Evolutionary conservation across 2,797 vertebrate species (phyloP).

Genomic region (Momotus momota): DNA sequence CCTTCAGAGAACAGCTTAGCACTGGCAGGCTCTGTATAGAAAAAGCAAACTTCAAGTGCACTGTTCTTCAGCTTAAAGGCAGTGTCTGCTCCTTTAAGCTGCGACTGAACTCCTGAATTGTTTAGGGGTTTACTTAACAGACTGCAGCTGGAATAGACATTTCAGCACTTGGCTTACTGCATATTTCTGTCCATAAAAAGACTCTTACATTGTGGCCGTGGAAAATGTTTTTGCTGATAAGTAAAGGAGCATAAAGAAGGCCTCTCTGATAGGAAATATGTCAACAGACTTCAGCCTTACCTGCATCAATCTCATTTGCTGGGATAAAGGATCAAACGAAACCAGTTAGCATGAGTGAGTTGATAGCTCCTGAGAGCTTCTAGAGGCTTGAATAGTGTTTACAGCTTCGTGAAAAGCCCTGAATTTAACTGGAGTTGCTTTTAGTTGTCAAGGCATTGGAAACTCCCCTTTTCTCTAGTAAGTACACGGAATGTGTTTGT

Average conservation of each 20-base stretch:
- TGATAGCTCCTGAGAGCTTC: background rate
- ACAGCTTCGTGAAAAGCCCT: background rate
- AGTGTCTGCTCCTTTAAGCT: background rate
- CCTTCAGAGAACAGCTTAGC: background rate
- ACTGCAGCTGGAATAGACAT: background rate
- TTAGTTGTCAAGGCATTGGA: background rate
- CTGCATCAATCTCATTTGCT: background rate
- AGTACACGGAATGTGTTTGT: background rate
- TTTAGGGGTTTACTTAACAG: background rate
- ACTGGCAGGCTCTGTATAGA: background rate
- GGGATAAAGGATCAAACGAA: background rate
- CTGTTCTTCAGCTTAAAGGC: background rate
- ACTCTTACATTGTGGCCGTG: background rate
- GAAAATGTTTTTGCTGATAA: background rate
- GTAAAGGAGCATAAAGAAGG: background rate
- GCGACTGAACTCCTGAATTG: background rate
- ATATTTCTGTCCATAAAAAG: background rate
- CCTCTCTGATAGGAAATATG: background rate
- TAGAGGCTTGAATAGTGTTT: background rate
- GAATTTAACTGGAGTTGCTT: background rate
- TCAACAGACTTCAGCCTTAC: background rate
- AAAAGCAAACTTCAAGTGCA: background rate
- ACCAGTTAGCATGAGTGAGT: background rate
- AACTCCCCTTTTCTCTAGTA: background rate
- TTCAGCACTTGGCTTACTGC: background rate